A percentile compares a stretch with the other conserved stretches of the same genome.
These are phyloP conservation scores for Microtus pennsylvanicus DNA, from an alignment of 2,113 vertebrate species.

Conservation along the genomic window DNA sequence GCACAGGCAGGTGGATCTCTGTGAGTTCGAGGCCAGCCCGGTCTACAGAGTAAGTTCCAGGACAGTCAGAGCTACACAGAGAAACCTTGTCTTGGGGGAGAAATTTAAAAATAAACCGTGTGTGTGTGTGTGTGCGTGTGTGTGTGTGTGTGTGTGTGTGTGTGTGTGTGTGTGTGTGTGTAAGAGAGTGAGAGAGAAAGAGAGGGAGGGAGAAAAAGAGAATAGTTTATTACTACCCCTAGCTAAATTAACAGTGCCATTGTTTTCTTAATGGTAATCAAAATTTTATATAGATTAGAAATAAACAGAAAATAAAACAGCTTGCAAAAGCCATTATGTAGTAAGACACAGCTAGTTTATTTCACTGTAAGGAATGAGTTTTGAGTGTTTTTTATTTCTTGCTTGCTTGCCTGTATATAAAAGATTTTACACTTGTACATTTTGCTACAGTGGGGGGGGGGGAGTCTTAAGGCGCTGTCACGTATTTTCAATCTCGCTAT, in stretches of 20 bases:
- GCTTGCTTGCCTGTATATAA: neutral
- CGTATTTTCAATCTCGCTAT: neutral
- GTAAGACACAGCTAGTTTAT: neutral
- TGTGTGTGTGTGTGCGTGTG: neutral
- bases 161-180: neutral
- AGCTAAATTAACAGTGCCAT: neutral
- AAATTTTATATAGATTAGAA: neutral
- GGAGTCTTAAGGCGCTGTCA: neutral
- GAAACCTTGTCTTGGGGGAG: neutral
- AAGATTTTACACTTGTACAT: neutral
- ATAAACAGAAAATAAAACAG: neutral
- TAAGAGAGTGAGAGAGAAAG: neutral
- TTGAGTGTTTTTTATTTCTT: constrained; percentile 40
- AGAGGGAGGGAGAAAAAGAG: neutral
- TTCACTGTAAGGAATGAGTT: neutral
- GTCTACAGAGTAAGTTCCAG: neutral
- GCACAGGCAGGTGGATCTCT: neutral
- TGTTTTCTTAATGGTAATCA: neutral
- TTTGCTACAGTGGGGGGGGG: neutral
- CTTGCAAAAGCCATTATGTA: neutral
- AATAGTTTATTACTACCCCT: neutral
- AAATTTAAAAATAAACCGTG: neutral
- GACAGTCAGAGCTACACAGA: neutral
- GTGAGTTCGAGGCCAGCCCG: neutral
- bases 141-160: neutral